These are phyloP conservation scores for Osmoderma eremita DNA, from an alignment of 2,888 invertebrate genomes.

Conservation along the genomic window DNA sequence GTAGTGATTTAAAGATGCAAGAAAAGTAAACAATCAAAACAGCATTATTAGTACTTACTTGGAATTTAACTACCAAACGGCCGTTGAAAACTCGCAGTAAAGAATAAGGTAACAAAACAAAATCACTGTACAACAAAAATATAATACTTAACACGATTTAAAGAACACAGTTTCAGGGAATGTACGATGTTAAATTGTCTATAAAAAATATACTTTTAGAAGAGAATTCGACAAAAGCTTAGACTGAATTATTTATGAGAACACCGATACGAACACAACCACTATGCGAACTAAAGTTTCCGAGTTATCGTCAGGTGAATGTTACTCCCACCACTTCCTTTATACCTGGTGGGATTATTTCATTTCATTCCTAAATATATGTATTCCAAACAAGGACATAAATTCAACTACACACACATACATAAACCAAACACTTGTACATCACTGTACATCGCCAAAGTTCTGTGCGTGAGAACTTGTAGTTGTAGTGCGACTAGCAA, in stretches of 20 bases:
- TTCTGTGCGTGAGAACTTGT: not conserved
- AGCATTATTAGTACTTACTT: no score
- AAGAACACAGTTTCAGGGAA: no score
- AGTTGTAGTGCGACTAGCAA: not conserved
- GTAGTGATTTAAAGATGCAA: no score
- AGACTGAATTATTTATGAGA: not conserved
- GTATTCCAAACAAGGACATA: conserved; percentile 40
- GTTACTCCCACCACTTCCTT: conserved; percentile 46
- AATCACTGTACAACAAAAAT: no score
- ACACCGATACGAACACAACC: conserved; percentile 21
- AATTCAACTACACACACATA: conserved; percentile 17
- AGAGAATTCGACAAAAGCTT: not conserved
- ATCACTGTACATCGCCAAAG: no score
- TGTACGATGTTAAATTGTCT: not conserved
- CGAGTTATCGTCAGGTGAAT: conserved; percentile 47
- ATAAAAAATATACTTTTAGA: not conserved
- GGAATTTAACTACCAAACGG: no score
- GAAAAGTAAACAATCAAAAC: no score
- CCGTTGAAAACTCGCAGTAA: no score
- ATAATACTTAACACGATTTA: no score
- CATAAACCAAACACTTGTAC: not conserved
- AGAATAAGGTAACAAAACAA: no score
- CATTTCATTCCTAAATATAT: conserved; percentile 38
- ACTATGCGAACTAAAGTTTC: conserved; percentile 43
- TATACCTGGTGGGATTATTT: conserved; percentile 42